Percentiles rank a stretch among this genome's conserved stretches.
Evolutionary conservation across 2,888 invertebrate genomes (phyloP).

Genomic region (Pristionchus fissidentatus): DNA sequence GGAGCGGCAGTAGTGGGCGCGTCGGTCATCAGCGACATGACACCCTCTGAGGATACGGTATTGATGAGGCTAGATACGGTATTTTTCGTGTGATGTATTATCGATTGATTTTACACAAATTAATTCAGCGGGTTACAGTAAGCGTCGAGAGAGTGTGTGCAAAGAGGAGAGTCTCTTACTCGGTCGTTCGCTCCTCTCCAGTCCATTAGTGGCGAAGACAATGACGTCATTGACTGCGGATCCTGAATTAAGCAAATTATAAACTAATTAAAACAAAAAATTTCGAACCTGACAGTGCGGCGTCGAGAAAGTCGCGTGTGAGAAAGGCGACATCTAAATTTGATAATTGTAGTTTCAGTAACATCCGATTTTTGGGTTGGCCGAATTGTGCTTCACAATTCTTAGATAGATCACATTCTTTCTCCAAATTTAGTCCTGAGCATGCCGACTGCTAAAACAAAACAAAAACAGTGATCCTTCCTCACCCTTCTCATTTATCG

Average conservation of each 20-base stretch:
- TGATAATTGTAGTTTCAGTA: too few relatives aligned
- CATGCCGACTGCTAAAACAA: background rate
- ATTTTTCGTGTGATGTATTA: too few relatives aligned
- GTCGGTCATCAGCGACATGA: background rate
- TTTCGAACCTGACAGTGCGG: background rate
- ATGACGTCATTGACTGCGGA: background rate
- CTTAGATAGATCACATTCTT: too few relatives aligned
- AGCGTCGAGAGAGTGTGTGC: background rate
- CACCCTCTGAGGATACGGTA: background rate
- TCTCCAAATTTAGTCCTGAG: too few relatives aligned
- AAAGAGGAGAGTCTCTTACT: background rate
- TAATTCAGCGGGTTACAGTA: too few relatives aligned
- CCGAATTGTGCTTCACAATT: background rate
- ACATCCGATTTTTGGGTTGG: too few relatives aligned
- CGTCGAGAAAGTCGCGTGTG: background rate
- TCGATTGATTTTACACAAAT: too few relatives aligned
- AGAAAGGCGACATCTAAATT: background rate
- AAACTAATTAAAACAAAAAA: background rate
- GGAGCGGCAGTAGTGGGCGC: background rate
- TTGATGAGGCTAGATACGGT: too few relatives aligned
- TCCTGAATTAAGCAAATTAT: background rate
- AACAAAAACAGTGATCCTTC: background rate
- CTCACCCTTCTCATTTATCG: constrained; percentile 12
- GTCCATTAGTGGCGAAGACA: constrained; percentile 2
- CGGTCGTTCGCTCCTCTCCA: background rate